Evolutionary conservation across 2,888 invertebrate genomes (phyloP), one percentile per base, ranked within the genome.

Genomic region (Patella ulyssiponensis): DNA sequence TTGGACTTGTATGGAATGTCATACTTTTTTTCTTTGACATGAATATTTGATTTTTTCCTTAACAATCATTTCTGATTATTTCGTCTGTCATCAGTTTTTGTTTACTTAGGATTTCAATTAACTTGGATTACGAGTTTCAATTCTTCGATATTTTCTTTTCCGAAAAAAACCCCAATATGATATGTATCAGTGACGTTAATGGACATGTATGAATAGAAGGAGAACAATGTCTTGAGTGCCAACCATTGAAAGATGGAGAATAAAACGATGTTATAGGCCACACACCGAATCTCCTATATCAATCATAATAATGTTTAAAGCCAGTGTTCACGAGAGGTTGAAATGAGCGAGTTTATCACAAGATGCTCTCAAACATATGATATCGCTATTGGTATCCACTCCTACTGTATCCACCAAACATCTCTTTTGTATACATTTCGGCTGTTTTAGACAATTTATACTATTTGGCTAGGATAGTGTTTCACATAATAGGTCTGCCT

Each of bases 341-440:
- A 64, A 64, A 23, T 64, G 64, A 64, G 64, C 23, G 64, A 23
- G 64, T 64, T 64, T 64, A 64, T 64, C 64, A 64, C 64, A 64
- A 64, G 20, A 64, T 64, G 23, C 20, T 23, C 64, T 23, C 23
- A 64, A 64, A 64, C 64, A 64, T 64, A 64, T 20, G 64, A 64
- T 64, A 64, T 23, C 20, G 23, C 23, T 64, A 64, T 23, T 23
- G 64, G 12, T 23, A 64, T 64, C 23, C 20, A 64, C 64, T 64
- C 64, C 23, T 7, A 12, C 9, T 23, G 20, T 64, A 64, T 15
- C 23, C n/a, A 64, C 23, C 64, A 20, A 64, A 20, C 23, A 64
- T 23, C 64, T 64, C 64, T 23, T 11, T 23, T 23, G 14, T 11
- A 23, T 23, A 64, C 20, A 20, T 23, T 64, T 23, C 20, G 20